These are phyloP conservation scores for Zele albiditarsus DNA, from an alignment of 2,888 invertebrate species.

Conservation along the genomic window DNA sequence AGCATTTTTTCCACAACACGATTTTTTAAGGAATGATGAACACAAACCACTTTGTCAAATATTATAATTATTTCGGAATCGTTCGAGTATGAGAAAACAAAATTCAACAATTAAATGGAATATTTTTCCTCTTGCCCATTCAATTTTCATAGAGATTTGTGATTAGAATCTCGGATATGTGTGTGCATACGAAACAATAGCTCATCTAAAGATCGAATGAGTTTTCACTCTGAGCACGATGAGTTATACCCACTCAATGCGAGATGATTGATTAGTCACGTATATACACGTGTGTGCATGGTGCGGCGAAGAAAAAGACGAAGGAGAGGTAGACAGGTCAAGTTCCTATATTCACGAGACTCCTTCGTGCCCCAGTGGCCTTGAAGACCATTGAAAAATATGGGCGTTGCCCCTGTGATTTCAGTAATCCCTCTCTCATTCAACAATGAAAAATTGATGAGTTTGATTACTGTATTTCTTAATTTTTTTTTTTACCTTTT, in stretches of 20 bases:
- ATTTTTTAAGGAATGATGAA: too few relatives aligned
- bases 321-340: slow-evolving; percentile 24
- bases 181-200: slow-evolving; percentile 15
- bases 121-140: too few relatives aligned
- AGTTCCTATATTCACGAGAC: slow-evolving; percentile 26
- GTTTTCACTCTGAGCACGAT: slow-evolving; percentile 32
- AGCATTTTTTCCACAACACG: too few relatives aligned
- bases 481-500: slow-evolving; percentile 1
- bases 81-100: too few relatives aligned
- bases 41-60: too few relatives aligned
- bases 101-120: too few relatives aligned
- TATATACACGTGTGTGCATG: slow-evolving; percentile 39
- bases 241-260: slow-evolving; percentile 37
- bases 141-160: too few relatives aligned
- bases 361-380: slow-evolving; percentile 33
- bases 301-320: neutral
- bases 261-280: slow-evolving; percentile 53
- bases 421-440: slow-evolving; percentile 11
- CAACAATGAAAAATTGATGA: slow-evolving; percentile 16
- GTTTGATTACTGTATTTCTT: slow-evolving; percentile 5
- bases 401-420: slow-evolving; percentile 25
- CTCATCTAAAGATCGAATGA: slow-evolving; percentile 19
- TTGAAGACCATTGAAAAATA: slow-evolving; percentile 33
- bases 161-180: neutral
- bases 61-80: too few relatives aligned